Evolutionary conservation across 2,797 vertebrate species (phyloP), one percentile per base, ranked within the genome.

Genomic region (Pipistrellus pygmaeus): DNA sequence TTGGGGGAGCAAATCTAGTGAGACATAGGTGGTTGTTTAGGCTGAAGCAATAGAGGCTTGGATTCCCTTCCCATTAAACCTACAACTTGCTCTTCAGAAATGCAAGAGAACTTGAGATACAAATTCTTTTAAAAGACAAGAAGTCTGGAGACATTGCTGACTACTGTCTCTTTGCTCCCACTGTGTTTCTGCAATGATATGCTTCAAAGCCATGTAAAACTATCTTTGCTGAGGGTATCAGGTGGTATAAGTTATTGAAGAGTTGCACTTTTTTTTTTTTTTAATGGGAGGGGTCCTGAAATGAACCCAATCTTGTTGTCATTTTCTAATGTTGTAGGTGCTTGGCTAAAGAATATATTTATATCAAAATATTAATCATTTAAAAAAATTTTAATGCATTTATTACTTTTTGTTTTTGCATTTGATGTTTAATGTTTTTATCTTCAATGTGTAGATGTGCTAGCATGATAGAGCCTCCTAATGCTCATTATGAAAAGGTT

Each of bases 381-480:
- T 81, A 15, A 30, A 84, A 84, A 90, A 46, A 11, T 77, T 46
- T 82, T 27, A 72, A 85, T 73, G 15, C 5, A 90, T 68, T 88
- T 90, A 44, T 27, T 92, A 85, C 41, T 85, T 93, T 92, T 25
- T 76, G 6, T 44, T 53, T 93, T 83, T 93, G 20, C 35, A 86
- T 46, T 53, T 53, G 8, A 72, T 53, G 94, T 88, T 82, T 11
- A 55, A 81, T 14, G 13, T 35, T 57, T 85, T 51, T 32, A 55
- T 68, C 68, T 66, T 73, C 60, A 85, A 32, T 55, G 9, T 41
- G 38, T 60, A 0, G 53, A 48, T 93, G 21, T 62, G 46, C 7
- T 80, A 71, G 6, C 12, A 69, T 14, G 51, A 95, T 73, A 92
- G 32, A 82, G 4, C 3, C n/a, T 85, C 51, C 20, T 38, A 69